Percentiles rank a stretch among this genome's conserved stretches.
These are phyloP conservation scores for Fringilla coelebs DNA, from an alignment of 2,797 vertebrate species.

Conservation along the genomic window DNA sequence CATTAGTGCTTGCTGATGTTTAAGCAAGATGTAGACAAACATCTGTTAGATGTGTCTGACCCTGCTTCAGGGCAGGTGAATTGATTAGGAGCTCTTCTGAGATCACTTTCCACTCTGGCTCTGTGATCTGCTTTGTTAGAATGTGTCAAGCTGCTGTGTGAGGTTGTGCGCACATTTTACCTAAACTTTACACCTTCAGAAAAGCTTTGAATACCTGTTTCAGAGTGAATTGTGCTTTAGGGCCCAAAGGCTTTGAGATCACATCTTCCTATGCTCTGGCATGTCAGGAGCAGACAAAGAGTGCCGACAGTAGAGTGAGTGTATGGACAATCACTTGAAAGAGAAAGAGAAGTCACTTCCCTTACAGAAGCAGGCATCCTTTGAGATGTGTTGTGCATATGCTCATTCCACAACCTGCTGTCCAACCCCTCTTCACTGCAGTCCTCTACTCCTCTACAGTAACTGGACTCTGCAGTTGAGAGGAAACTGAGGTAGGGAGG, in stretches of 20 bases:
- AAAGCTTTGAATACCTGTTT: background rate
- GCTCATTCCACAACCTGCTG: slow-evolving; percentile 57
- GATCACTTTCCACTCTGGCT: background rate
- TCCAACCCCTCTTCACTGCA: slow-evolving; percentile 63
- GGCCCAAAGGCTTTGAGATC: background rate
- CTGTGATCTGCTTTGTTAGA: background rate
- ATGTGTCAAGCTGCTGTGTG: background rate
- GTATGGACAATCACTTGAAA: background rate
- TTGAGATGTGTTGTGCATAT: slow-evolving; percentile 58
- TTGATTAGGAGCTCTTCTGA: background rate
- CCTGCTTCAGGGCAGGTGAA: background rate
- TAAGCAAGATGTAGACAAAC: background rate
- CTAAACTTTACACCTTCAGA: background rate
- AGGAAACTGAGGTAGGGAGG: slow-evolving; percentile 60
- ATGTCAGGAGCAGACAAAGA: background rate
- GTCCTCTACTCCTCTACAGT: slow-evolving; percentile 64
- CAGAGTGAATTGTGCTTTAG: background rate
- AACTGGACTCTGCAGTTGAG: slow-evolving; percentile 61
- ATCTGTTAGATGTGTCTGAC: background rate
- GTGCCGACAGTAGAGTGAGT: background rate
- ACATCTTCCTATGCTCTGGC: background rate
- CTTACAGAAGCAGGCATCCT: slow-evolving; percentile 39
- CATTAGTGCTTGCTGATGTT: background rate
- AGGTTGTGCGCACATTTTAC: background rate
- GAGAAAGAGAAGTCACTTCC: slow-evolving; percentile 44